These are phyloP conservation scores for Macrosiphum euphorbiae DNA, from an alignment of 2,888 invertebrate species.

Conservation along the genomic window DNA sequence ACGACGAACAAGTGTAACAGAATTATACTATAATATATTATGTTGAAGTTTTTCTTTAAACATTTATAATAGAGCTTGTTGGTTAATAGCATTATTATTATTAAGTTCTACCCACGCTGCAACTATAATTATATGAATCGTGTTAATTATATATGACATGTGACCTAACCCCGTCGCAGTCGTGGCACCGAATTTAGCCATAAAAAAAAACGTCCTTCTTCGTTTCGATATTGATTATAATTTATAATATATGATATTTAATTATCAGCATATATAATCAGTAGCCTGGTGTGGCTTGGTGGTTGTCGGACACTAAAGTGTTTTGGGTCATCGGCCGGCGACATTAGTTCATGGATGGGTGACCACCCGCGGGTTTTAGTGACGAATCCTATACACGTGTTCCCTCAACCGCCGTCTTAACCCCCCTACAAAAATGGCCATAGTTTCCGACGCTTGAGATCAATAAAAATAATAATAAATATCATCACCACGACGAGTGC, in stretches of 20 bases:
- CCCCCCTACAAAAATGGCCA: too few relatives aligned
- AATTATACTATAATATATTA: not conserved
- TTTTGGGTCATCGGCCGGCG: too few relatives aligned
- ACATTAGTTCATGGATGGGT: too few relatives aligned
- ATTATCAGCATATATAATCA: not conserved
- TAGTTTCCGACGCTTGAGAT: too few relatives aligned
- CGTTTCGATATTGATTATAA: not conserved
- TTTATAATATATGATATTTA: not conserved
- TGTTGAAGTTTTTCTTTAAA: not conserved
- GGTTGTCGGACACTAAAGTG: too few relatives aligned
- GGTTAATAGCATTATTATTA: not conserved
- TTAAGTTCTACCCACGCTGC: not conserved
- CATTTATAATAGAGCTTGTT: not conserved
- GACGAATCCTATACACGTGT: too few relatives aligned
- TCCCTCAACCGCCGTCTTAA: too few relatives aligned
- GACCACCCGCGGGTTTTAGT: too few relatives aligned
- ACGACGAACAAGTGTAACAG: not conserved
- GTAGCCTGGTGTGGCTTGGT: too few relatives aligned
- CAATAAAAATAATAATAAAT: not conserved
- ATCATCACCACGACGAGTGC: not conserved
- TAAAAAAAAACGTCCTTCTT: not conserved
- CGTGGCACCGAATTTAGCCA: not conserved
- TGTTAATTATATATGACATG: too few relatives aligned
- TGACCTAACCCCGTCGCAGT: not conserved
- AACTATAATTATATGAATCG: not conserved